These are phyloP conservation scores for Lithophane ornitopus DNA, from an alignment of 2,888 invertebrate genomes.

Conservation along the genomic window DNA sequence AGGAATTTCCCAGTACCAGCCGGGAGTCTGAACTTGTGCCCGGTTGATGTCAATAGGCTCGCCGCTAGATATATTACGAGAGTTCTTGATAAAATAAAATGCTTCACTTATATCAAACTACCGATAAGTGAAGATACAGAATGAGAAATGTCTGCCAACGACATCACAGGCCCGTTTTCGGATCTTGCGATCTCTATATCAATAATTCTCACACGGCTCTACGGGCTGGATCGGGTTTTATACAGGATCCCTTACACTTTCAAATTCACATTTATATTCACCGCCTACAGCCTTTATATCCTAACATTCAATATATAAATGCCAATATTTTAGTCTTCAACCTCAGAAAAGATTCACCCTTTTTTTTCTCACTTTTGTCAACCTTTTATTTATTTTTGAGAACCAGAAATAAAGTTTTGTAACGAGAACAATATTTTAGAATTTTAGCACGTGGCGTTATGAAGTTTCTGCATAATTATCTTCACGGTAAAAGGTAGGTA, in stretches of 20 bases:
- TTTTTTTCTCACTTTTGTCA: constrained; percentile 12
- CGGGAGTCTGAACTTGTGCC: no score
- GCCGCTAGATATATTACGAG: background rate
- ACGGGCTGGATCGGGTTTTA: constrained; percentile 25
- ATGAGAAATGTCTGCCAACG: constrained; percentile 46
- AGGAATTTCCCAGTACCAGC: no score
- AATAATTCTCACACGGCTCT: constrained; percentile 55
- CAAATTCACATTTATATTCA: constrained; percentile 63
- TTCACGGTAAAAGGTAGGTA: background rate
- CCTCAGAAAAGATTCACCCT: constrained; percentile 5
- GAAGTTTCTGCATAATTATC: constrained; percentile 11
- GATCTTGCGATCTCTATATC: constrained; percentile 48
- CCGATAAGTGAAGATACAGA: constrained; percentile 16
- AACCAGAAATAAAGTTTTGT: constrained; percentile 5
- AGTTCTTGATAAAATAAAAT: background rate
- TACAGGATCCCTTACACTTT: constrained; percentile 45
- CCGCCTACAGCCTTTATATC: constrained; percentile 42
- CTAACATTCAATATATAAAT: constrained; percentile 56
- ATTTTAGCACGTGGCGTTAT: background rate
- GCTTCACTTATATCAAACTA: constrained; percentile 5
- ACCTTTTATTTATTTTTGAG: constrained; percentile 1
- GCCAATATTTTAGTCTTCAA: constrained; percentile 40
- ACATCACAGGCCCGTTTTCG: constrained; percentile 37
- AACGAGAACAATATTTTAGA: background rate
- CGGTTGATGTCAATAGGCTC: no score